Evolutionary conservation across 2,888 invertebrate species (phyloP).

Genomic region (Calliopum simillimum): DNA sequence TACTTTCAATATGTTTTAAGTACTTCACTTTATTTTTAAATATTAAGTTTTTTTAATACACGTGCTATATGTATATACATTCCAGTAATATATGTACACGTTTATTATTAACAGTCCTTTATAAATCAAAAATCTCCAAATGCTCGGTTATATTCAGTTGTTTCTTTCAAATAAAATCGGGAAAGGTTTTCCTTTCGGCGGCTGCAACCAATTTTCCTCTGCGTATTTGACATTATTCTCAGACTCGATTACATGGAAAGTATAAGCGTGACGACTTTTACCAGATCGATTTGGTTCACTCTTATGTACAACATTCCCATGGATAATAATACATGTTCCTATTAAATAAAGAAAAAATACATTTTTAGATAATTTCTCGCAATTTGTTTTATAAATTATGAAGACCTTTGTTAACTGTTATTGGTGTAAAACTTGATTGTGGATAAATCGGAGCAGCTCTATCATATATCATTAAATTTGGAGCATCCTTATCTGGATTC

Average conservation of each 20-base stretch:
- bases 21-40: no score
- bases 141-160: conserved; percentile 43
- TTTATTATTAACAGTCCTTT: background rate
- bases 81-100: background rate
- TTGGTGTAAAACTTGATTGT: conserved; percentile 78
- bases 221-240: conserved; percentile 78
- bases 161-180: conserved; percentile 71
- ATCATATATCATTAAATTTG: conserved; percentile 76
- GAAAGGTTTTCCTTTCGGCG: conserved; percentile 77
- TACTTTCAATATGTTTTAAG: no score
- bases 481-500: conserved; percentile 75
- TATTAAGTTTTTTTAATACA: no score
- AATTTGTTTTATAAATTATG: background rate
- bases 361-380: background rate
- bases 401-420: conserved; percentile 87
- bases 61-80: no score
- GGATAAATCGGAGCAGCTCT: conserved; percentile 78
- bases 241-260: conserved; percentile 92
- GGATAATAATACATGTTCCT: conserved; percentile 90
- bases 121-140: background rate
- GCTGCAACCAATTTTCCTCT: conserved; percentile 87
- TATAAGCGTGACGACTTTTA: conserved; percentile 91
- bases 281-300: conserved; percentile 87
- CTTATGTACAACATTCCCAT: conserved; percentile 93
- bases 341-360: conserved; percentile 36